Percentiles rank a stretch among this genome's conserved stretches.
phyloP scores from a whole-genome alignment of 2,797 vertebrate species.

The Lophius americanus region DNA sequence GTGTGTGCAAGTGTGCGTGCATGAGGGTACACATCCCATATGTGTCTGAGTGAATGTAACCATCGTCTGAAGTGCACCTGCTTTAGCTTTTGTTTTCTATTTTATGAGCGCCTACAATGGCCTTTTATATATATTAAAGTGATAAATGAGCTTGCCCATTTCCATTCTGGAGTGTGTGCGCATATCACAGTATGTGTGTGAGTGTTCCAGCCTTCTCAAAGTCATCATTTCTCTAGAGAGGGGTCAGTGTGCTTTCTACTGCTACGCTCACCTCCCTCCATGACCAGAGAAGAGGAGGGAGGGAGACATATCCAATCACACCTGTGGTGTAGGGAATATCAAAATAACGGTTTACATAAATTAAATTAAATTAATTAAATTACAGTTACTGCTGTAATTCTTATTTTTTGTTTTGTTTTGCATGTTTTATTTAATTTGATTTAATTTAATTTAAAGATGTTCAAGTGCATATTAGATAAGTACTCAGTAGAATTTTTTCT shows the following conservation, averaged over 20 bases:
- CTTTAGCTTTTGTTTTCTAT: slow-evolving; percentile 64
- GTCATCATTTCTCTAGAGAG: slow-evolving; percentile 82
- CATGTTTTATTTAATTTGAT: not conserved
- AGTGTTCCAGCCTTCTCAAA: slow-evolving; percentile 77
- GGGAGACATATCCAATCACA: slow-evolving; percentile 17
- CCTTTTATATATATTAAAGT: slow-evolving; percentile 75
- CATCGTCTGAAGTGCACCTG: slow-evolving; percentile 54
- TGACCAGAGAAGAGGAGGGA: slow-evolving; percentile 50
- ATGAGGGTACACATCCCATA: not conserved
- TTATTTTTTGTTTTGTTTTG: not conserved
- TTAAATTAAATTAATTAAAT: no score
- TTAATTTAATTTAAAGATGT: no score
- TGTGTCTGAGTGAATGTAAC: slow-evolving; percentile 42
- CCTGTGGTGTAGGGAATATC: slow-evolving; percentile 32
- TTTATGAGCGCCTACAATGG: slow-evolving; percentile 58
- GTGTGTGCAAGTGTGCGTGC: no score
- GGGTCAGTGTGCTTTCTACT: slow-evolving; percentile 77
- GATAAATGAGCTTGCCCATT: slow-evolving; percentile 77
- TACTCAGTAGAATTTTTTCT: no score
- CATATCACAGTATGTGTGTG: slow-evolving; percentile 40
- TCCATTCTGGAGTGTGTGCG: slow-evolving; percentile 68
- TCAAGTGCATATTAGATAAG: no score
- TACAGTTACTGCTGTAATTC: slow-evolving; percentile 6
- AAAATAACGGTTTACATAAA: slow-evolving; percentile 6
- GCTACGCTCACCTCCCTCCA: slow-evolving; percentile 68